Evolutionary conservation across 1,140 invertebrate genomes (phyloP).

Genomic region (Nixonia krombeini): DNA sequence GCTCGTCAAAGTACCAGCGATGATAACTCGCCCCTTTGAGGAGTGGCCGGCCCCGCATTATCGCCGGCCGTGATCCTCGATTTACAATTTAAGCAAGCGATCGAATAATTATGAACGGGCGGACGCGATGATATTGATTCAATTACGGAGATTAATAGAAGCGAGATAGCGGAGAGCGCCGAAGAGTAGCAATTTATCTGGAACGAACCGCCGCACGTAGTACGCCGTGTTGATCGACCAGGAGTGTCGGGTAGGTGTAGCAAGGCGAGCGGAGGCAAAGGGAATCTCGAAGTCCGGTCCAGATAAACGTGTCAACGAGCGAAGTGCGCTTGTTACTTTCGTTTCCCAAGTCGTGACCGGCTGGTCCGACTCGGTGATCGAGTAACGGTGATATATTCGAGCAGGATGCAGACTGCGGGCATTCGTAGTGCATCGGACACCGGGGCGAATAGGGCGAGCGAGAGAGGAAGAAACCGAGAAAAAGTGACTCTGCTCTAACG

Average conservation of each 20-base stretch:
- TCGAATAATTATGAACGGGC: constrained; percentile 12
- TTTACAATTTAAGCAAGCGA: background rate
- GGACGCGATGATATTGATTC: constrained; percentile 33
- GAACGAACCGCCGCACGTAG: constrained; percentile 4
- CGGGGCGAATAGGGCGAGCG: constrained; percentile 31
- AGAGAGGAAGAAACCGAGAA: too few species aligned
- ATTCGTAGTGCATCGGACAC: constrained; percentile 36
- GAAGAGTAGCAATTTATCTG: constrained; percentile 35
- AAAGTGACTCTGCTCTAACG: constrained; percentile 7
- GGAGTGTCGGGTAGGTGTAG: constrained; percentile 1
- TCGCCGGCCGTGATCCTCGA: too few species aligned
- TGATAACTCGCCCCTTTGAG: too few species aligned
- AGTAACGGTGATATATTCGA: constrained; percentile 56
- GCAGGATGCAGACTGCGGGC: constrained; percentile 20
- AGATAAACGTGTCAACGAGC: constrained; percentile 58
- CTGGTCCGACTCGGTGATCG: constrained; percentile 47
- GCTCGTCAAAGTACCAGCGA: background rate
- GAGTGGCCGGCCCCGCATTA: too few species aligned
- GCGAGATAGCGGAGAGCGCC: constrained; percentile 14
- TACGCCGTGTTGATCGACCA: background rate
- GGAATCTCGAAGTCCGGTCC: constrained; percentile 23
- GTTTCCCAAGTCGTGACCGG: constrained; percentile 55
- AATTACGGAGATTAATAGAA: constrained; percentile 39
- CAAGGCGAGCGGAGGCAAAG: background rate
- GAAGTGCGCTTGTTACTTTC: constrained; percentile 56